Conservation (phyloP, 2,888 invertebrate genomes). For the Geotrupes spiniger region DNA sequence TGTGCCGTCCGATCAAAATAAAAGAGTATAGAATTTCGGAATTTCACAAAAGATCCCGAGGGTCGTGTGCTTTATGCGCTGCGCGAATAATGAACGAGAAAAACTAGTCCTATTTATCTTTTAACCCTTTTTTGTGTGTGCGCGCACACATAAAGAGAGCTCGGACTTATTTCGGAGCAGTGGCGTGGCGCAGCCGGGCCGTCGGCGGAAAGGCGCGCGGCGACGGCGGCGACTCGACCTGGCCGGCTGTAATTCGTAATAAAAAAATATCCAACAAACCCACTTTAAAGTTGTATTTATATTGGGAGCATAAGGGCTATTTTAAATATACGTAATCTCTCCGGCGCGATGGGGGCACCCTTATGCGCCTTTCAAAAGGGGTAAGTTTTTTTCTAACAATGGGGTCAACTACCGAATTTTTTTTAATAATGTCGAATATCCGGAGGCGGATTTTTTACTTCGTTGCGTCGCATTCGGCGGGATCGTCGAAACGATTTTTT, state of each 20-base stretch:
- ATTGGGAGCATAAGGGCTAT: constrained; percentile 32
- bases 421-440: constrained; percentile 31
- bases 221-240: no score
- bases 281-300: constrained; percentile 34
- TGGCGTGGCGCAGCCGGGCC: no score
- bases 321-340: constrained; percentile 35
- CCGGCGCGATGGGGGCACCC: constrained; percentile 32
- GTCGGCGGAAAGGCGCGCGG: no score
- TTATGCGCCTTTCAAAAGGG: constrained; percentile 19
- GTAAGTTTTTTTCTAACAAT: constrained; percentile 13
- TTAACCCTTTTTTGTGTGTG: no score
- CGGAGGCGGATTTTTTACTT: constrained; percentile 24
- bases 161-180: no score
- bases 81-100: no score
- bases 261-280: constrained; percentile 11
- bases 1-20: constrained; percentile 28
- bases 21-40: constrained; percentile 32
- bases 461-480: no score
- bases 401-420: constrained; percentile 28
- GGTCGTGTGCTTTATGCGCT: background rate
- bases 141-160: no score
- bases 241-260: no score
- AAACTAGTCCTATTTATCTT: no score
- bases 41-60: constrained; percentile 13
- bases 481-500: no score